Evolutionary conservation across 37 sponge, comb jelly and placozoan species (phyloP).

Genomic region (Chondrosia reniformis): DNA sequence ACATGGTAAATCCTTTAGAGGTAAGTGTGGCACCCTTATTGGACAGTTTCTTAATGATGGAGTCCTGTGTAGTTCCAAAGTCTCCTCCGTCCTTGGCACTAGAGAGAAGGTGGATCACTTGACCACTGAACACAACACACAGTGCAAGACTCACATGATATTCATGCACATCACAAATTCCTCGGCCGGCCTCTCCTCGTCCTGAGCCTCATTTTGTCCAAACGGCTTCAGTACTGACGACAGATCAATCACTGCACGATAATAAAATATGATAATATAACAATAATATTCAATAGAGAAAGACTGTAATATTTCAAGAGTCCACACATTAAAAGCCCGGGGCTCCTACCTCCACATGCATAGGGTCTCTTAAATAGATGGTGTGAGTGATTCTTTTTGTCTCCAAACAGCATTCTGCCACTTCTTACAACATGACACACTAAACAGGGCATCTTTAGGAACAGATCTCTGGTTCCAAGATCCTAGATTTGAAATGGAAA

Average conservation of each 20-base stretch:
- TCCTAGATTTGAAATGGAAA: conserved; percentile 31
- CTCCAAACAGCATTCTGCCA: conserved; percentile 48
- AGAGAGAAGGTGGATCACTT: neutral
- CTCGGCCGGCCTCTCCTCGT: conserved; percentile 16
- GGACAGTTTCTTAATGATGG: conserved; percentile 37
- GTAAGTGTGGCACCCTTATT: conserved; percentile 9
- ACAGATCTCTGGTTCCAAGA: conserved; percentile 42
- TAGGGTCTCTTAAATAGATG: conserved; percentile 56
- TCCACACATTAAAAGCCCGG: neutral
- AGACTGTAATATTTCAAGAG: neutral
- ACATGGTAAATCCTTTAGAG: neutral
- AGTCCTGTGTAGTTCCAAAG: conserved; percentile 48
- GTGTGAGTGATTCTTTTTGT: conserved; percentile 48
- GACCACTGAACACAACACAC: too few relatives aligned
- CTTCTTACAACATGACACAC: conserved; percentile 69
- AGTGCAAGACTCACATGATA: conserved; percentile 1
- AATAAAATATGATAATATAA: neutral
- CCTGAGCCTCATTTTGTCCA: conserved; percentile 12
- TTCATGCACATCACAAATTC: conserved; percentile 16
- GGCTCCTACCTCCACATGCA: conserved; percentile 45
- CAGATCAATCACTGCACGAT: conserved; percentile 8
- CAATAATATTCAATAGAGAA: neutral
- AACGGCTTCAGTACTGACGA: conserved; percentile 14
- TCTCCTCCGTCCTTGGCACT: conserved; percentile 53
- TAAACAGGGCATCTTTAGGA: conserved; percentile 10